phyloP scores from a whole-genome alignment of 2,113 vertebrate species.

The Blennius ocellaris region DNA sequence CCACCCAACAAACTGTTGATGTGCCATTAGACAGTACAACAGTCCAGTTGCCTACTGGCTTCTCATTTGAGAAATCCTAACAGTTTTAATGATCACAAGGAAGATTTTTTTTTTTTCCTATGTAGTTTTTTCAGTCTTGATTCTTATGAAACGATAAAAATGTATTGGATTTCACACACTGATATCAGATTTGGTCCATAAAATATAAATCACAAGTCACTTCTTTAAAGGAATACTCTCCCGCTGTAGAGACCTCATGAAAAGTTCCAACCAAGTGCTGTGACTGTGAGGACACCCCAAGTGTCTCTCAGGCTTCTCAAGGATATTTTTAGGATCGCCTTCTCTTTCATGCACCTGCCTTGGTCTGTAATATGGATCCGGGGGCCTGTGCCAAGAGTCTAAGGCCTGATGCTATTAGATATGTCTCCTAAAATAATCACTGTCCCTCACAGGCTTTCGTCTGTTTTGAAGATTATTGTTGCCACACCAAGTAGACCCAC shows the following conservation, averaged over 20 bases:
- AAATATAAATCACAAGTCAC: background rate
- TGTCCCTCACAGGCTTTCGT: constrained; percentile 44
- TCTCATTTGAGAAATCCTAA: constrained; percentile 43
- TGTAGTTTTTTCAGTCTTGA: background rate
- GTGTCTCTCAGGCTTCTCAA: constrained; percentile 76
- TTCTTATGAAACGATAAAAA: background rate
- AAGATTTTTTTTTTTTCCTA: background rate
- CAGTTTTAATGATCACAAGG: constrained; percentile 9
- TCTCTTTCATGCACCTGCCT: constrained; percentile 88
- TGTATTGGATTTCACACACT: background rate
- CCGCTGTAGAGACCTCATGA: background rate
- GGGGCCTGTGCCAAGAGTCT: constrained; percentile 80
- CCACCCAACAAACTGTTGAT: constrained; percentile 73
- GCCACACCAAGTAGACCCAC: constrained; percentile 7
- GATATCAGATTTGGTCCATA: background rate
- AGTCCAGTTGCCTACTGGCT: constrained; percentile 30
- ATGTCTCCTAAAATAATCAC: constrained; percentile 86
- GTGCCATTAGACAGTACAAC: constrained; percentile 59
- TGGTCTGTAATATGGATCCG: constrained; percentile 86
- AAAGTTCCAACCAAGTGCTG: background rate
- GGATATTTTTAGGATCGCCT: constrained; percentile 89
- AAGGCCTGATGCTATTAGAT: constrained; percentile 83
- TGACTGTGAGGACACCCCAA: constrained; percentile 52
- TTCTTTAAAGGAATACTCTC: constrained; percentile 5
- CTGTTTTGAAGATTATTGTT: constrained; percentile 63